Evolutionary conservation across 1,140 invertebrate species (phyloP).

Genomic region (Venturia canescens): DNA sequence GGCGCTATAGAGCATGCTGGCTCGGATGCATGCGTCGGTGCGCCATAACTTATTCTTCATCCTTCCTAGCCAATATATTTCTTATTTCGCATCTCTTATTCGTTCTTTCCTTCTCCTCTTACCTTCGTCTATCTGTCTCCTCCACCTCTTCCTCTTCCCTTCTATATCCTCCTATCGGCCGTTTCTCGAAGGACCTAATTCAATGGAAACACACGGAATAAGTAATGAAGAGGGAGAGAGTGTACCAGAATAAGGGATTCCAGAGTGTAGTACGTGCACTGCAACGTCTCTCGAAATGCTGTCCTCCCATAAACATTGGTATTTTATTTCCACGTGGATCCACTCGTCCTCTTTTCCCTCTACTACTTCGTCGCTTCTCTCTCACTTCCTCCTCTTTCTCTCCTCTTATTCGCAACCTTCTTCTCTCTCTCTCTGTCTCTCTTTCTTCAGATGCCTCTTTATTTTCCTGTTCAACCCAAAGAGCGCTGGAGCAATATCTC

Average conservation of each 20-base stretch:
- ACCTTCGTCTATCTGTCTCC: conserved; percentile 39
- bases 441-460: neutral
- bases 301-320: conserved; percentile 66
- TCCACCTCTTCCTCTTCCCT: neutral
- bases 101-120: conserved; percentile 34
- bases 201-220: conserved; percentile 48
- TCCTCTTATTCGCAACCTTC: neutral
- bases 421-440: neutral
- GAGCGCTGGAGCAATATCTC: conserved; percentile 32
- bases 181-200: conserved; percentile 46
- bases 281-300: conserved; percentile 43
- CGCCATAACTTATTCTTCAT: conserved; percentile 48
- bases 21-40: conserved; percentile 43
- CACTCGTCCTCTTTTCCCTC: conserved; percentile 43
- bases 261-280: conserved; percentile 45
- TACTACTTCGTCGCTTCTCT: neutral
- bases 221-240: conserved; percentile 45
- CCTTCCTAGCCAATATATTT: conserved; percentile 47
- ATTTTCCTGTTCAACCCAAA: neutral
- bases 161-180: conserved; percentile 42
- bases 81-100: conserved; percentile 40
- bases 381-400: neutral
- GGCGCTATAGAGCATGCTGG: conserved; percentile 25
- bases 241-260: conserved; percentile 46
- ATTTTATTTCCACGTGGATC: conserved; percentile 65